Percentiles rank a stretch among this genome's conserved stretches.
These are phyloP conservation scores for Podabrus alpinus DNA, from an alignment of 2,888 invertebrate genomes.

Conservation along the genomic window DNA sequence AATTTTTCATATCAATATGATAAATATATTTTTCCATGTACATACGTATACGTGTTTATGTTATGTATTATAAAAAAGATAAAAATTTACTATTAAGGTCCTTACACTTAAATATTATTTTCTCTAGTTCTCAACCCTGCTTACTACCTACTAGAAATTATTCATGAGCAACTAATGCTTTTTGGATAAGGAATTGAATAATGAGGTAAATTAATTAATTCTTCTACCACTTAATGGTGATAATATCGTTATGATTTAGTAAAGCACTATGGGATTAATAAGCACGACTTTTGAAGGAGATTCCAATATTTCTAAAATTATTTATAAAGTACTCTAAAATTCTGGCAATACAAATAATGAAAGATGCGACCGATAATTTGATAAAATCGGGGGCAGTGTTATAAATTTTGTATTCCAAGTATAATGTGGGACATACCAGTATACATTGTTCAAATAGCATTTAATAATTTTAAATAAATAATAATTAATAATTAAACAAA, in stretches of 20 bases:
- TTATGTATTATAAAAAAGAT: neutral
- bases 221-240: neutral
- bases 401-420: neutral
- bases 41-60: neutral
- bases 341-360: neutral
- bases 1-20: constrained; percentile 30
- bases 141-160: neutral
- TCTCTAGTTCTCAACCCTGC: too few relatives aligned
- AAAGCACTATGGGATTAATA: neutral
- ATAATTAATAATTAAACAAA: too few relatives aligned
- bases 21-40: constrained; percentile 16
- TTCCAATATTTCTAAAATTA: neutral
- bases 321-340: neutral
- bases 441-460: neutral
- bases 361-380: neutral
- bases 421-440: neutral
- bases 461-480: too few relatives aligned
- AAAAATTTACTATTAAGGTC: neutral
- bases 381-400: neutral
- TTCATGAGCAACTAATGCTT: neutral
- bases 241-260: neutral
- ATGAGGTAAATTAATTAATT: neutral
- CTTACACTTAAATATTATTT: neutral
- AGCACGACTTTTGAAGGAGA: too few relatives aligned
- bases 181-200: neutral